Evolutionary conservation across 2,888 invertebrate genomes (phyloP).

Genomic region (Eulithis testata): DNA sequence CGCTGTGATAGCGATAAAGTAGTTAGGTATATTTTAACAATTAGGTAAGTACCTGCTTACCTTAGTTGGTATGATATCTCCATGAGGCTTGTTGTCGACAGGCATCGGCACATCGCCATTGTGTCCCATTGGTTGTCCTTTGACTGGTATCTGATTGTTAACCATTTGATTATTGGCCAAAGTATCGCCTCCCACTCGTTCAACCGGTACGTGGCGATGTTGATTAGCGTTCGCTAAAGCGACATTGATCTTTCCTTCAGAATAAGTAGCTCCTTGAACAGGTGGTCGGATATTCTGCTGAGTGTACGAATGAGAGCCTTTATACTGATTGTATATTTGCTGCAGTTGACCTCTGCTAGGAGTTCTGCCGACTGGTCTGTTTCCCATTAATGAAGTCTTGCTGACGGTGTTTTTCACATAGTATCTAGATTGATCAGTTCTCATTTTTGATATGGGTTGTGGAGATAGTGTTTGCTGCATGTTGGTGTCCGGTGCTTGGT

Average conservation of each 20-base stretch:
- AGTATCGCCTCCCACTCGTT: conserved; percentile 69
- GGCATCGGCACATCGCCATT: conserved; percentile 57
- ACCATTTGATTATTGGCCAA: conserved; percentile 49
- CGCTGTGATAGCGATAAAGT: too few relatives aligned
- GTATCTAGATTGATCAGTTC: conserved; percentile 46
- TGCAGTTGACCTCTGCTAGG: conserved; percentile 71
- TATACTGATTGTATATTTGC: conserved; percentile 72
- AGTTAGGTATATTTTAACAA: neutral
- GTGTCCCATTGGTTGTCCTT: conserved; percentile 49
- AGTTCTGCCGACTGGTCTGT: conserved; percentile 52
- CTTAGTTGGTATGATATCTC: conserved; percentile 26
- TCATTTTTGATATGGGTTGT: conserved; percentile 47
- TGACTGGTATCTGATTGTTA: conserved; percentile 40
- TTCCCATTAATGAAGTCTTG: conserved; percentile 68
- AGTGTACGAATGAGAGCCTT: conserved; percentile 71
- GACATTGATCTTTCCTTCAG: conserved; percentile 62
- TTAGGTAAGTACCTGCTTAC: conserved; percentile 28
- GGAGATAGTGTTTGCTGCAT: conserved; percentile 71
- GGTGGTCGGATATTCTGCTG: conserved; percentile 61
- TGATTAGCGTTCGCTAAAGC: conserved; percentile 36
- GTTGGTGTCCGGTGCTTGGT: conserved; percentile 45
- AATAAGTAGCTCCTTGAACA: conserved; percentile 52
- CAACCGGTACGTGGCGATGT: conserved; percentile 54
- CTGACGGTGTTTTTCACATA: conserved; percentile 71
- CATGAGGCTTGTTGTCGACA: conserved; percentile 44